Percentiles rank a stretch among this genome's conserved stretches.
Conservation (phyloP, 2,888 invertebrate species). For the Gnatocerus cornutus region DNA sequence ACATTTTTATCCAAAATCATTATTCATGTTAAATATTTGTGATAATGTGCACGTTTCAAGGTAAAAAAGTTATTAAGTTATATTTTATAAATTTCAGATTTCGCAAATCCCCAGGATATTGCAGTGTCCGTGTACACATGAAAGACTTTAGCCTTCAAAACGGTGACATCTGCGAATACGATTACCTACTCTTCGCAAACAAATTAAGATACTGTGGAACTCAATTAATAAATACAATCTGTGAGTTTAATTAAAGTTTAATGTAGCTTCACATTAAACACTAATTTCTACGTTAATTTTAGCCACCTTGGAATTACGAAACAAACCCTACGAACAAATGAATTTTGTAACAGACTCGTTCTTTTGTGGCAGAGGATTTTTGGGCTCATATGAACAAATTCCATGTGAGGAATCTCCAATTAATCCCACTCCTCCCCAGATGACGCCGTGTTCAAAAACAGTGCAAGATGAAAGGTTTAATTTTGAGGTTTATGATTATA, state of each 20-base stretch:
- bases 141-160: constrained; percentile 70
- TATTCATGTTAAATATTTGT: no score
- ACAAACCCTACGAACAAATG: constrained; percentile 64
- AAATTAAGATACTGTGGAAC: constrained; percentile 69
- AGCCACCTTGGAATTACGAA: constrained; percentile 58
- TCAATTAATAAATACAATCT: constrained; percentile 64
- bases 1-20: no score
- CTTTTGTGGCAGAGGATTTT: constrained; percentile 70
- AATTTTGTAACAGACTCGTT: constrained; percentile 67
- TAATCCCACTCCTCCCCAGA: constrained; percentile 48
- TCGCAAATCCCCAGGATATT: constrained; percentile 67
- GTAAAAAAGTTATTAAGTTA: no score
- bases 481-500: constrained; percentile 59
- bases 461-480: constrained; percentile 60
- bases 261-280: constrained; percentile 29
- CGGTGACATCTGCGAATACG: constrained; percentile 69
- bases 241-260: constrained; percentile 61
- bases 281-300: constrained; percentile 2
- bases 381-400: constrained; percentile 69
- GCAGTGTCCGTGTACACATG: constrained; percentile 68
- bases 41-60: no score
- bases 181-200: constrained; percentile 68
- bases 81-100: constrained; percentile 69
- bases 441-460: constrained; percentile 44
- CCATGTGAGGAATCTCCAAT: constrained; percentile 61